Evolutionary conservation across 2,888 invertebrate genomes (phyloP).

Genomic region (Oscheius onirici): DNA sequence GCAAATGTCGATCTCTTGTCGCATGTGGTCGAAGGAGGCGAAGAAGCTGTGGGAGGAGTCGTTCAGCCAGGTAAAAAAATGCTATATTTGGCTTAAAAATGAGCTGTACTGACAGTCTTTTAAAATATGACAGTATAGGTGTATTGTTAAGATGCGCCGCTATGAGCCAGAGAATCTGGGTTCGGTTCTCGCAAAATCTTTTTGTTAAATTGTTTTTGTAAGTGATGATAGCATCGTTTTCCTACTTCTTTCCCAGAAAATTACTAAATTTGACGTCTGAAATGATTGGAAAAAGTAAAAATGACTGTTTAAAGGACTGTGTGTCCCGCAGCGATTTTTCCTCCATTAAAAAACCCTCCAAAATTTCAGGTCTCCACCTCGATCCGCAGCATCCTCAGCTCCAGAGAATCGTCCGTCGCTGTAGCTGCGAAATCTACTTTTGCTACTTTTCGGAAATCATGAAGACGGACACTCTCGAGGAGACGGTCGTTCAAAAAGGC

Average conservation of each 20-base stretch:
- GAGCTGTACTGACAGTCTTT: no score
- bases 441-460: constrained; percentile 78
- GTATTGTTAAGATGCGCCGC: not conserved
- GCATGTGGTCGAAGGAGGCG: constrained; percentile 82
- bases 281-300: no score
- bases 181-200: not conserved
- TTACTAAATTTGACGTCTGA: no score
- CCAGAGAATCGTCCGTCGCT: constrained; percentile 94
- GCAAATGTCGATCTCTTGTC: constrained; percentile 75
- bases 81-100: no score
- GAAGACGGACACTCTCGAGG: constrained; percentile 72
- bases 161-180: not conserved
- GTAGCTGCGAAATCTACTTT: constrained; percentile 96
- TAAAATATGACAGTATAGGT: no score
- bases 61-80: constrained; percentile 84
- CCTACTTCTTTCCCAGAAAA: no score
- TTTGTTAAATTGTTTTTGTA: not conserved
- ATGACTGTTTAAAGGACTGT: no score
- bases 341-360: no score
- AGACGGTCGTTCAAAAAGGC: constrained; percentile 25
- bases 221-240: no score
- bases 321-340: no score
- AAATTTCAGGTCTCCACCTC: not conserved
- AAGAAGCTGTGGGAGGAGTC: constrained; percentile 90
- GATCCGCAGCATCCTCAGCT: constrained; percentile 76